A percentile compares a stretch with the other conserved stretches of the same genome.
These are phyloP conservation scores for Aldrovandia affinis DNA, from an alignment of 2,797 vertebrate species.

Conservation along the genomic window DNA sequence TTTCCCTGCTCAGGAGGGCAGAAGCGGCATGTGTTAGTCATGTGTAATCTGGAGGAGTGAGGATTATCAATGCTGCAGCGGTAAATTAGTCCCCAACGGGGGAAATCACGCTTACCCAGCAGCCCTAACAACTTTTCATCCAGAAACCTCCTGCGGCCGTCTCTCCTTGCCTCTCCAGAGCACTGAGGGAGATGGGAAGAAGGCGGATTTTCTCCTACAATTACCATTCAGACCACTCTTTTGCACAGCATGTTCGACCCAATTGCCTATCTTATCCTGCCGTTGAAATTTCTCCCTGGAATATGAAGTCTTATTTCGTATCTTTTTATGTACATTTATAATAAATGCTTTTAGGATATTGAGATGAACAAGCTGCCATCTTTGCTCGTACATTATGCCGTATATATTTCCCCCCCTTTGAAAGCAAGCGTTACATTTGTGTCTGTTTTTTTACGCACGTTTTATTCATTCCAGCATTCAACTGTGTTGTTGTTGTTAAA, in stretches of 20 bases:
- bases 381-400: background rate
- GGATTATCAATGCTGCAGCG: slow-evolving; percentile 49
- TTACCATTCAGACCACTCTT: slow-evolving; percentile 32
- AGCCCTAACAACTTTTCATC: slow-evolving; percentile 53
- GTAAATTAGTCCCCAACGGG: slow-evolving; percentile 63
- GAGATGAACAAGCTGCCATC: background rate
- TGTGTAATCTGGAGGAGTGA: slow-evolving; percentile 28
- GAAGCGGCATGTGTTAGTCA: slow-evolving; percentile 31
- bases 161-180: slow-evolving; percentile 1
- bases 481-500: no score
- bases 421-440: no score
- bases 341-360: background rate
- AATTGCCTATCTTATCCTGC: background rate
- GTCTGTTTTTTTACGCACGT: no score
- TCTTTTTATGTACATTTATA: background rate
- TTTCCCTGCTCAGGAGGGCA: slow-evolving; percentile 23
- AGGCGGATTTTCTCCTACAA: slow-evolving; percentile 14
- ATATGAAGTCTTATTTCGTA: background rate
- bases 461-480: no score
- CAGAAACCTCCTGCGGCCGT: slow-evolving; percentile 43
- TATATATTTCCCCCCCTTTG: no score
- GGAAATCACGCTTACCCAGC: slow-evolving; percentile 42
- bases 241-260: background rate
- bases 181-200: slow-evolving; percentile 14
- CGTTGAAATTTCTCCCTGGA: background rate